Evolutionary conservation across 2,888 invertebrate genomes (phyloP), one percentile per base, ranked within the genome.

Genomic region (Harmothoe impar): DNA sequence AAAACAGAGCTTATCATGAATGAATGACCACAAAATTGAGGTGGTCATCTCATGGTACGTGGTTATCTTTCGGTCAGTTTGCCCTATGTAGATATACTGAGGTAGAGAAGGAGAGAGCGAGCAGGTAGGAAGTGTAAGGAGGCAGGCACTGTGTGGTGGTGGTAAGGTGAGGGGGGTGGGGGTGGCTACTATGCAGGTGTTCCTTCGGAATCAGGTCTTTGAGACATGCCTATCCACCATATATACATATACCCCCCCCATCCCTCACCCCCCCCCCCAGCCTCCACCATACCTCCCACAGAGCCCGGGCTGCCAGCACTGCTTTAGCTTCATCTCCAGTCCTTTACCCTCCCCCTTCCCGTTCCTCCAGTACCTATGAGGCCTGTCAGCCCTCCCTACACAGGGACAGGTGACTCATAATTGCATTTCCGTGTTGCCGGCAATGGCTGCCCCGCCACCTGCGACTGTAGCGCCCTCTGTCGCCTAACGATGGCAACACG

Each of bases 351-450:
- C 25, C 29, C 29, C 29, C 72, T 25, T 25, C 72, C 25, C 43
- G 3, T 43, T 43, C 43, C 43, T 43, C 43, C 43, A 43, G 43
- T 43, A 43, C 43, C 43, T 43, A 43, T 43, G 43, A 43, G 43
- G 43, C 15, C 29, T 15, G 25, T 72, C 29, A 29, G 72, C 5
- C 25, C 72, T 25, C 23, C 15, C 23, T 20, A 7, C 15, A 20
- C 10, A 3, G 29, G n/a, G 86, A 54, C 86, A 86, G 86, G 86
- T 86, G 86, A 86, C 86, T 86, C 86, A 86, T 86, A 56, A 86
- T 86, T 52, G 86, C 86, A 56, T 86, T 86, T 86, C 86, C 86
- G 86, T 86, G 86, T 86, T 54, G 86, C 54, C 52, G 17, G 54
- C 29, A 84, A 86, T 54, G 86, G 54, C 52, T 20, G 29, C 20